Evolutionary conservation across 2,888 invertebrate genomes (phyloP), one percentile per base, ranked within the genome.

Genomic region (Octodonta nipae): DNA sequence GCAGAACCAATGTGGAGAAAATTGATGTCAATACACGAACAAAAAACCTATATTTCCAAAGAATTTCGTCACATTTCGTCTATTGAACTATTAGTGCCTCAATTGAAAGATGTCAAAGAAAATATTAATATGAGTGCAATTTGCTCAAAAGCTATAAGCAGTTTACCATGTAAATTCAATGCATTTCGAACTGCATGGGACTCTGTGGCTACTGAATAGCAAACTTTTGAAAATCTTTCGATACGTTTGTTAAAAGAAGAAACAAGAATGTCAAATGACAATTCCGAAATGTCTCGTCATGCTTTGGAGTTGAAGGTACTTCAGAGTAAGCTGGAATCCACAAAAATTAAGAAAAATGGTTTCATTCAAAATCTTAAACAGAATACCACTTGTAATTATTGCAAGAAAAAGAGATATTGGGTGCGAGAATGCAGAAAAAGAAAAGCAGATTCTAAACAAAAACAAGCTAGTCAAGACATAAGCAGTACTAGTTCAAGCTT

Each of bases 351-450:
- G n/a, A n/a, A n/a, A n/a, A n/a, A n/a, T n/a, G 6, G 10, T 28
- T 26, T 11, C 5, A 22, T 36, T 10, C 26, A 27, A 13, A 33
- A 40, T 26, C 14, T 36, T 6, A 44, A 44, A 26, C 35, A 32
- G 22, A 34, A 27, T 7, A 41, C 39, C 11, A 26, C n/a, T 13
- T 41, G 41, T 28, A 31, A 38, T 15, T 37, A 34, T 30, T 45
- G 41, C 27, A 28, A 40, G 13, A 17, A 33, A 20, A 36, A 33
- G 30, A 42, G 42, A 2, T 42, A 42, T 25, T 46, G 45, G 45
- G 30, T 32, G 3, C 30, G 36, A 11, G 46, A 46, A 17, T 43
- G 45, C 15, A 30, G 35, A 28, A 35, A 39, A 17, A 26, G 38
- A 25, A 15, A 32, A 12, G 30, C 30, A 24, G 32, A 35, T 15